These are phyloP conservation scores for Discoglossus pictus DNA, from an alignment of 2,797 vertebrate species.

Conservation along the genomic window DNA sequence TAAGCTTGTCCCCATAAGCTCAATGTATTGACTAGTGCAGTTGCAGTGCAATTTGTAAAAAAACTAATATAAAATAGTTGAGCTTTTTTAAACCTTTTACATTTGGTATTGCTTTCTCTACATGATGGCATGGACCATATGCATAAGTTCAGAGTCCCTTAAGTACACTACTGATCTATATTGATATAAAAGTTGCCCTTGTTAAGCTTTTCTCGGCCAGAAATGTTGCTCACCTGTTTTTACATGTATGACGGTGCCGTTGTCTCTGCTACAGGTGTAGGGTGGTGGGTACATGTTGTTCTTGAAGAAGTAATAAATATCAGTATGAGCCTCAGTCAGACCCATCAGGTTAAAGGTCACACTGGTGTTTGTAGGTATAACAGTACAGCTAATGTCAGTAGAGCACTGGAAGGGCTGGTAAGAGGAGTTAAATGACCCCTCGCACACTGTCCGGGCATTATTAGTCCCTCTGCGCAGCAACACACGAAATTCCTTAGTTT, in stretches of 20 bases:
- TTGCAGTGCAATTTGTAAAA: no score
- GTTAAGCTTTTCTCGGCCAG: neutral
- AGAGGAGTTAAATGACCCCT: conserved; percentile 61
- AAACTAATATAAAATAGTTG: no score
- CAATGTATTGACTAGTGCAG: no score
- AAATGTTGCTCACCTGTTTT: conserved; percentile 65
- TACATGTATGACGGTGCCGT: conserved; percentile 69
- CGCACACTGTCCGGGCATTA: conserved; percentile 64
- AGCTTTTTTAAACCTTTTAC: no score
- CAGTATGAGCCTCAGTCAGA: conserved; percentile 67
- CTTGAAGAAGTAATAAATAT: conserved; percentile 75
- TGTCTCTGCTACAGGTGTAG: conserved; percentile 64
- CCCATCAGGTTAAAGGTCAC: conserved; percentile 66
- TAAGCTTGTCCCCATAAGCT: no score
- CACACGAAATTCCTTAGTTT: conserved; percentile 64
- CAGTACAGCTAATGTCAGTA: conserved; percentile 61
- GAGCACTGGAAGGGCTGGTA: conserved; percentile 36
- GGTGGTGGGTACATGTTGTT: conserved; percentile 71
- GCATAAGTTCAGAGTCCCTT: no score
- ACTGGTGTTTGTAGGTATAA: conserved; percentile 50
- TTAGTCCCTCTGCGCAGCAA: conserved; percentile 66
- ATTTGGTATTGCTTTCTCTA: no score
- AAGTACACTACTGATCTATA: no score
- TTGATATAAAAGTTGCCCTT: no score
- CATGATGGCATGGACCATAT: no score